Evolutionary conservation across 2,888 invertebrate genomes (phyloP), one percentile per base, ranked within the genome.

Genomic region (Amiota minor): DNA sequence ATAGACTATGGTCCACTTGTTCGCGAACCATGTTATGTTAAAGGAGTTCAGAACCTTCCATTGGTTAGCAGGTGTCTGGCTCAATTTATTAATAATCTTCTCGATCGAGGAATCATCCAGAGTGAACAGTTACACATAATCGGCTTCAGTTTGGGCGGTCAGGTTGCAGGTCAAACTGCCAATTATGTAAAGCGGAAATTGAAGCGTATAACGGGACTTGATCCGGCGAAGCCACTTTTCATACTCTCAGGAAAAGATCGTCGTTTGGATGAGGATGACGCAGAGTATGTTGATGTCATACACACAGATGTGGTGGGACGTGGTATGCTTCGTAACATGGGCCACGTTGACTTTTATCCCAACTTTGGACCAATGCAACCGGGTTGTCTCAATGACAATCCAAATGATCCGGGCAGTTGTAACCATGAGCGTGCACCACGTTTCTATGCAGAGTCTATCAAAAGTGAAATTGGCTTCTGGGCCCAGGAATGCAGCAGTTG

Each of bases 71-170:
- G 89, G 81, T 94, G 93, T 78, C 89, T 91, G 0, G 93, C 92
- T 0, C 91, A 92, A 79, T 85, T 93, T 8, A 90, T 94, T 0
- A 91, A 92, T 73, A 84, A 86, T 46, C 82, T 94, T 65, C 90
- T 93, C 11, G 80, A 81, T 1, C 81, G 88, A 0, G 82, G 88
- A 64, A 83, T 89, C 0, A 91, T 93, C 55, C 74, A 86, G 0
- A 83, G 92, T n/a, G 80, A 90, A 0, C 84, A 84, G 65, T 89
- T 93, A 70, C 93, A 93, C 80, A 84, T 93, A 0, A 91, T 93
- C 64, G 93, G 93, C 0, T 93, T 93, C 81, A 93, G 93, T 82
- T 90, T 93, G 14, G 93, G 93, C 0, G 93, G 91, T 0, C 93
- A 93, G 75, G 90, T 90, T 0, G 91, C 92, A 0, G 93, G 93